These are phyloP conservation scores for Callimorpha dominula DNA, from an alignment of 2,888 invertebrate species.

Conservation along the genomic window DNA sequence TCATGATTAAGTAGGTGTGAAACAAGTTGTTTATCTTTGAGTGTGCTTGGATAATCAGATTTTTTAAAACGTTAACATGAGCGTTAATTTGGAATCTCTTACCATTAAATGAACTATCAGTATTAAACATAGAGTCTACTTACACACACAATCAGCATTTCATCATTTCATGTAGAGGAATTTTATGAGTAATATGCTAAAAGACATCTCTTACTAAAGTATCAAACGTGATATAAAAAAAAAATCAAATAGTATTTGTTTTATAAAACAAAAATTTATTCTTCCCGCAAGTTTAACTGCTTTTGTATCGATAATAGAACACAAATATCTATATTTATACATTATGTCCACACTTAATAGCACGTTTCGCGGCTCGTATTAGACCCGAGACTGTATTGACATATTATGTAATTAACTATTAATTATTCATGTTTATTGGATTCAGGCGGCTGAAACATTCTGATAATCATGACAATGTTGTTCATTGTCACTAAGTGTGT, in stretches of 20 bases:
- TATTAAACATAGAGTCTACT: too few species aligned
- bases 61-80: not conserved
- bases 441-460: slow-evolving; percentile 56
- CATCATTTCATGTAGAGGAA: too few species aligned
- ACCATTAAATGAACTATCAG: too few species aligned
- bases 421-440: slow-evolving; percentile 65
- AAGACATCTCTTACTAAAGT: too few species aligned
- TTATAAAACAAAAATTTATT: too few species aligned
- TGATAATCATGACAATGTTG: slow-evolving; percentile 57
- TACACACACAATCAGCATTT: too few species aligned
- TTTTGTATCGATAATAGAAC: not conserved
- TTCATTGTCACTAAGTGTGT: slow-evolving; percentile 52
- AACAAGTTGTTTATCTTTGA: slow-evolving; percentile 46
- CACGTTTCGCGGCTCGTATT: slow-evolving; percentile 36
- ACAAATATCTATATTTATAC: slow-evolving; percentile 18
- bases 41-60: not conserved
- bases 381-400: slow-evolving; percentile 50
- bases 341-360: slow-evolving; percentile 24
- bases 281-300: too few species aligned
- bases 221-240: too few species aligned
- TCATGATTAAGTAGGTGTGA: slow-evolving; percentile 45
- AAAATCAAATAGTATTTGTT: too few species aligned
- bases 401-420: slow-evolving; percentile 60
- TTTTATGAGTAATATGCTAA: too few species aligned
- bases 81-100: too few species aligned